phyloP scores from a whole-genome alignment of 1,140 invertebrate species.

The Spodoptera litura region DNA sequence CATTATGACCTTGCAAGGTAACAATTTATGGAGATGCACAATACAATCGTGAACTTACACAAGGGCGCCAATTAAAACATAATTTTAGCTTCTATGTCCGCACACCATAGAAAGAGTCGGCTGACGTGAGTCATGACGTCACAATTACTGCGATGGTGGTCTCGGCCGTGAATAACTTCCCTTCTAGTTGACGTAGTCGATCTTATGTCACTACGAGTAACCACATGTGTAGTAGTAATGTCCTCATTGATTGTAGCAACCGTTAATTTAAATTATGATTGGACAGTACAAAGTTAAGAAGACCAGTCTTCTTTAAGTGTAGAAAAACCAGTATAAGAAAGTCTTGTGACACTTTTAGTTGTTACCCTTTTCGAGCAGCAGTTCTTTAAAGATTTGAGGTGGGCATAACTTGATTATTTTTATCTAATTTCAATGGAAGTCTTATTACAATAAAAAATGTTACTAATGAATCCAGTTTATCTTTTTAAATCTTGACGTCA shows the following conservation, averaged over 20 bases:
- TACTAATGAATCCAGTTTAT: not conserved
- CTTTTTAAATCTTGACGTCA: not conserved
- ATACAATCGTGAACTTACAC: not conserved
- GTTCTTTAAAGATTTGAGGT: too few relatives aligned
- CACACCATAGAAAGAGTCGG: constrained; percentile 12
- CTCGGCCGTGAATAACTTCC: not conserved
- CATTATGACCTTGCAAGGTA: not conserved
- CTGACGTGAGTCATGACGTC: constrained; percentile 1
- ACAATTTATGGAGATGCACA: not conserved
- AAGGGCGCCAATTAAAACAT: constrained; percentile 14
- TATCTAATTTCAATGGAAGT: too few relatives aligned
- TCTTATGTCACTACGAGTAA: not conserved
- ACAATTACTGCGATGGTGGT: not conserved
- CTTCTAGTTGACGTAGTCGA: not conserved
- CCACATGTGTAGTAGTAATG: not conserved
- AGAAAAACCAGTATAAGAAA: too few relatives aligned
- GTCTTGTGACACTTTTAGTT: too few relatives aligned
- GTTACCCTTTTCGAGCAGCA: too few relatives aligned
- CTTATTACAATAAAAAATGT: too few relatives aligned
- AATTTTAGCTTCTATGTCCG: constrained; percentile 4
- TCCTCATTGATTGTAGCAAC: not conserved
- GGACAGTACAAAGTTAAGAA: not conserved
- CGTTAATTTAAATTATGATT: not conserved
- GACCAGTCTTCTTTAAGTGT: too few relatives aligned
- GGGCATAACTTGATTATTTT: too few relatives aligned